A percentile compares a stretch with the other conserved stretches of the same genome.
phyloP scores from a whole-genome alignment of 2,113 vertebrate genomes.

The Gymnorhina tibicen region DNA sequence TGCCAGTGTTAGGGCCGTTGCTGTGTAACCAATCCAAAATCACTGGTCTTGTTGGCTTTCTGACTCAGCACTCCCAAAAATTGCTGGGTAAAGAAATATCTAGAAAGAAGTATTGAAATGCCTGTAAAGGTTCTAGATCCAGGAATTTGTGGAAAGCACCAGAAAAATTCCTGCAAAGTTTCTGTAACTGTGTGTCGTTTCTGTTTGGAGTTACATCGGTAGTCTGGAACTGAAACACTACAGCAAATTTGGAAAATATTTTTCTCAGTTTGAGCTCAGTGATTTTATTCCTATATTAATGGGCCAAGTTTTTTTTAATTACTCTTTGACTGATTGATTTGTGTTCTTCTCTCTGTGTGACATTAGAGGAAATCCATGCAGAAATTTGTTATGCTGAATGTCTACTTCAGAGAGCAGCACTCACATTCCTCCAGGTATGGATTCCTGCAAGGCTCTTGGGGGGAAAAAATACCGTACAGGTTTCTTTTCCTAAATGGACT shows the following conservation, averaged over 20 bases:
- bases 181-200: background rate
- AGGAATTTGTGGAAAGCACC: background rate
- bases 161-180: background rate
- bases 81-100: background rate
- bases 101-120: background rate
- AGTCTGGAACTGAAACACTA: background rate
- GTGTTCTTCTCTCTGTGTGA: background rate
- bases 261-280: background rate
- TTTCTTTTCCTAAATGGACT: background rate
- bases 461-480: too few species aligned
- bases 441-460: background rate
- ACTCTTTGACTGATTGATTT: background rate
- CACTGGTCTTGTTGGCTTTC: background rate
- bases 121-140: background rate
- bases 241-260: background rate
- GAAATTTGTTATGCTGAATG: slow-evolving; percentile 98
- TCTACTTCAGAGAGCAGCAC: slow-evolving; percentile 94
- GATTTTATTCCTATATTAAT: background rate
- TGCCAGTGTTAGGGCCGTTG: background rate
- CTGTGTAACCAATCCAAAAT: background rate
- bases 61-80: background rate
- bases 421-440: slow-evolving; percentile 94
- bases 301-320: background rate
- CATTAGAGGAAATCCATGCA: slow-evolving; percentile 92
- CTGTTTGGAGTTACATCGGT: background rate